Evolutionary conservation across 2,888 invertebrate species (phyloP).

Genomic region (Hypolimnas misippus): DNA sequence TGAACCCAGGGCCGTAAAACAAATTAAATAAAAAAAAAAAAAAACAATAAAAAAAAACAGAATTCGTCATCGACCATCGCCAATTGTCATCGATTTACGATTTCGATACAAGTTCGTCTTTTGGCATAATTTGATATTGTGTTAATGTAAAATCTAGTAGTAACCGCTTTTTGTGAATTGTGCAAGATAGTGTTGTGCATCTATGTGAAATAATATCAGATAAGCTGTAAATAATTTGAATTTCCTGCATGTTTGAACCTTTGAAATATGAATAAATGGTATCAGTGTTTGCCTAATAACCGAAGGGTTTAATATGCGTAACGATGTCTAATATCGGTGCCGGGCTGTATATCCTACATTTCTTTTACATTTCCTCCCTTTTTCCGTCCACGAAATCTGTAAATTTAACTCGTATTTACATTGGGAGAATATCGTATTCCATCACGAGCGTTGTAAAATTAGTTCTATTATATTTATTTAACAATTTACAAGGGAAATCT

Average conservation of each 20-base stretch:
- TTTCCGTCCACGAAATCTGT: slow-evolving; percentile 86
- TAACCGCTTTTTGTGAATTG: slow-evolving; percentile 49
- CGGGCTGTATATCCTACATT: slow-evolving; percentile 86
- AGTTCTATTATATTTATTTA: not conserved
- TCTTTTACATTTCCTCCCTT: slow-evolving; percentile 86
- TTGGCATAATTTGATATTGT: slow-evolving; percentile 47
- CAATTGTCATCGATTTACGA: not conserved
- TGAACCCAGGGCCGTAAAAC: no score
- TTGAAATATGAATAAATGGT: slow-evolving; percentile 4
- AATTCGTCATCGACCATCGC: not conserved
- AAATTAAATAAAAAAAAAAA: no score
- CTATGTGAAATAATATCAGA: slow-evolving; percentile 52
- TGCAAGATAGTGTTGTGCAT: slow-evolving; percentile 39
- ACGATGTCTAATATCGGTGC: slow-evolving; percentile 83
- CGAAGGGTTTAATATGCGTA: slow-evolving; percentile 17
- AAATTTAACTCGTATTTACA: not conserved
- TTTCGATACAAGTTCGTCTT: slow-evolving; percentile 26
- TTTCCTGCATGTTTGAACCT: slow-evolving; percentile 52
- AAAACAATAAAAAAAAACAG: slow-evolving; percentile 47
- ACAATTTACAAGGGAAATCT: not conserved
- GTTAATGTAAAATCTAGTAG: slow-evolving; percentile 49
- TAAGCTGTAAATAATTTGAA: slow-evolving; percentile 52
- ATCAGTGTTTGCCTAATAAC: slow-evolving; percentile 16
- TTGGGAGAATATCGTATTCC: not conserved
- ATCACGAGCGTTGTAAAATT: not conserved